Conservation (phyloP, 2,797 vertebrate species). For the Labeo calbasu region DNA sequence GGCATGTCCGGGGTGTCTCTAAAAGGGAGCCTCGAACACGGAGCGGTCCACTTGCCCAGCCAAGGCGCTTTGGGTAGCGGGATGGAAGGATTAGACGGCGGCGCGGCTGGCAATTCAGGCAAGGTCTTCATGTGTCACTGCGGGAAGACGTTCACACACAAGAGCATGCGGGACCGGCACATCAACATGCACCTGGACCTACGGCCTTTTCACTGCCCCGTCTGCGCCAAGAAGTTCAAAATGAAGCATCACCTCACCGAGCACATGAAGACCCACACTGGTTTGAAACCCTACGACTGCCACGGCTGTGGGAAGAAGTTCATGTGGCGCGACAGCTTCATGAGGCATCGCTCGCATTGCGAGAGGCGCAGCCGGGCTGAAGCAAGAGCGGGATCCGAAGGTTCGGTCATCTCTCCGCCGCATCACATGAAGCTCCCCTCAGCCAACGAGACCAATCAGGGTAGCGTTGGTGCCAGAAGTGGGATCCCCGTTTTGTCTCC, state of each 20-base stretch:
- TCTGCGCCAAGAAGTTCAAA: constrained; percentile 94
- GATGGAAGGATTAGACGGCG: constrained; percentile 67
- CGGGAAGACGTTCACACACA: constrained; percentile 93
- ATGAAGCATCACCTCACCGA: constrained; percentile 97
- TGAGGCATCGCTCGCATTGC: constrained; percentile 90
- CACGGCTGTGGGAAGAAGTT: constrained; percentile 90
- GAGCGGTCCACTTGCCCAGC: constrained; percentile 75
- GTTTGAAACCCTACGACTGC: constrained; percentile 92
- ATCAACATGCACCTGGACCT: constrained; percentile 97
- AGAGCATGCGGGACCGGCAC: constrained; percentile 93
- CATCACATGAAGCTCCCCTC: constrained; percentile 67
- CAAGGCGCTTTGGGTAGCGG: constrained; percentile 62
- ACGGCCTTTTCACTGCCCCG: constrained; percentile 91
- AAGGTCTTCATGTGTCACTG: constrained; percentile 95
- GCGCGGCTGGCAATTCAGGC: constrained; percentile 60
- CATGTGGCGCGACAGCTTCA: constrained; percentile 97
- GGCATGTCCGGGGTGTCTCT: constrained; percentile 68
- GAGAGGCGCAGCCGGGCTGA: constrained; percentile 74
- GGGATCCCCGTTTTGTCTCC: constrained; percentile 63
- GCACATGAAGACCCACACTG: constrained; percentile 98
- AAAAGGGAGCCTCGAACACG: constrained; percentile 79
- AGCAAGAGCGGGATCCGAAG: constrained; percentile 58
- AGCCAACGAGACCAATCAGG: constrained; percentile 65
- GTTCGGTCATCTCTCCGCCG: constrained; percentile 64
- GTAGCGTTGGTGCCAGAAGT: constrained; percentile 53